Conservation (phyloP, 1,140 invertebrate species). For the Thalassaphorura encarpata region DNA sequence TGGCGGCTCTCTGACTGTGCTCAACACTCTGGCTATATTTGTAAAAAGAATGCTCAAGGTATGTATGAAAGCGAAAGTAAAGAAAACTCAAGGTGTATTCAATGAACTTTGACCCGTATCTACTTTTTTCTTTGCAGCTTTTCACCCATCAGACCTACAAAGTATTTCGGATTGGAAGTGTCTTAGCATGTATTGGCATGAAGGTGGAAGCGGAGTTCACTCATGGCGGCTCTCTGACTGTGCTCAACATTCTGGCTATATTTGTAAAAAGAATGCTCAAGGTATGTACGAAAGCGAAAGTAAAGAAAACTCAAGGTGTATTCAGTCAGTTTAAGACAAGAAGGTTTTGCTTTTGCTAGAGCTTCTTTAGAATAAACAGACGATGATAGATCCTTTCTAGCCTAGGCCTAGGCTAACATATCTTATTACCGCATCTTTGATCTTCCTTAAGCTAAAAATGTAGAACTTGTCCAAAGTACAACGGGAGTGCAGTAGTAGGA, state of each 20-base stretch:
- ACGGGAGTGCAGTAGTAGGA: no score
- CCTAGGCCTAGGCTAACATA: no score
- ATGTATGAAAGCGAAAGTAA: not conserved
- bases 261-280: conserved; percentile 44
- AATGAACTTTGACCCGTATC: no score
- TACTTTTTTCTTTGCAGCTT: conserved; percentile 25
- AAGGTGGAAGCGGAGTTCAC: conserved; percentile 21
- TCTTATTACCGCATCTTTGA: no score
- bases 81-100: not conserved
- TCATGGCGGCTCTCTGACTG: conserved; percentile 34
- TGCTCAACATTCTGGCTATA: conserved; percentile 44
- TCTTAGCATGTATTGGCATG: conserved; percentile 31
- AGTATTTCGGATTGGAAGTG: conserved; percentile 28
- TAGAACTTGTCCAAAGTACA: no score
- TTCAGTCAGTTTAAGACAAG: no score
- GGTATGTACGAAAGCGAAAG: no score
- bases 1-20: conserved; percentile 34
- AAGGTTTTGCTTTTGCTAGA: no score
- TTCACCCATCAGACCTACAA: conserved; percentile 30
- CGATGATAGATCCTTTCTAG: no score
- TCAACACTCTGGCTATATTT: conserved; percentile 48
- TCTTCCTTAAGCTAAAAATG: no score
- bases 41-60: conserved; percentile 40
- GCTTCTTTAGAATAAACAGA: no score
- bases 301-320: no score